Percentiles rank a stretch among this genome's conserved stretches.
phyloP scores from a whole-genome alignment of 2,113 vertebrate species.

The Axis porcinus region DNA sequence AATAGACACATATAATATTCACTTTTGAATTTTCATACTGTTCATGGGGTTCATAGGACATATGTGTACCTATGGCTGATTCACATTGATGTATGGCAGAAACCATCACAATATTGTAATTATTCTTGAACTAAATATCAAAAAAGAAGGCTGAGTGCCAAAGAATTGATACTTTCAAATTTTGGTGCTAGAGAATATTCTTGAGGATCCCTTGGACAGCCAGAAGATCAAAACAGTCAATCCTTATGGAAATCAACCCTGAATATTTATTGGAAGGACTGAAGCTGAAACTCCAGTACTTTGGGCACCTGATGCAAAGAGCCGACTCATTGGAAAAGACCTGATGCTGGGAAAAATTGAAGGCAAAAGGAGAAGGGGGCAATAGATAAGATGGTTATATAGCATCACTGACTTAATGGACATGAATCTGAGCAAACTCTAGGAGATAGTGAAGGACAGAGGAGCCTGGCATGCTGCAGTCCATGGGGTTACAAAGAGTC shows the following conservation, averaged over 20 bases:
- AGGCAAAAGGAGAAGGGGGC: not conserved
- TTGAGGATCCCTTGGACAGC: not conserved
- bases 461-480: not conserved
- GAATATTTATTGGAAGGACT: not conserved
- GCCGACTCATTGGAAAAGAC: not conserved
- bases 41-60: not conserved
- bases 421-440: not conserved
- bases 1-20: not conserved
- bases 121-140: not conserved
- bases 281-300: not conserved
- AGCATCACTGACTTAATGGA: not conserved
- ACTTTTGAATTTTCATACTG: not conserved
- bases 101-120: not conserved
- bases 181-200: not conserved
- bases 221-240: not conserved
- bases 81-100: not conserved
- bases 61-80: not conserved
- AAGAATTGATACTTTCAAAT: not conserved
- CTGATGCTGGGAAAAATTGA: not conserved
- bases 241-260: not conserved
- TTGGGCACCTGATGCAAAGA: not conserved
- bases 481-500: not conserved
- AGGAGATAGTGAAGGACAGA: not conserved
- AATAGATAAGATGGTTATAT: not conserved
- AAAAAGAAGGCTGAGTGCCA: not conserved